phyloP scores from a whole-genome alignment of 2,888 invertebrate genomes.

The Anthrax anthrax region DNA sequence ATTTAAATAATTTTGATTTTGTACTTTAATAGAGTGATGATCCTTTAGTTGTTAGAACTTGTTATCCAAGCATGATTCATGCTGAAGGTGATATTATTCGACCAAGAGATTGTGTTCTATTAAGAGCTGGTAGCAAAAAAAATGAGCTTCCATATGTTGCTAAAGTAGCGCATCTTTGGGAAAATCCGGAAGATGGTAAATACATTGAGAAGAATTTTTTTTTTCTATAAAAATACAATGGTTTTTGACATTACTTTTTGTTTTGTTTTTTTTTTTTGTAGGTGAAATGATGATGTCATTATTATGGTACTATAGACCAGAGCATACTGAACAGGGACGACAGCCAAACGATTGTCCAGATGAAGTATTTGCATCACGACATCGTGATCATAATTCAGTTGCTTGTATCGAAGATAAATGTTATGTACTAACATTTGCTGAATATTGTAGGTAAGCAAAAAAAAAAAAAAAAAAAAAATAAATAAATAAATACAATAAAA shows the following conservation, averaged over 20 bases:
- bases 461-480: too few species aligned
- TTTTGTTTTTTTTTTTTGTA: slow-evolving; percentile 27
- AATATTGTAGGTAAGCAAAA: slow-evolving; percentile 73
- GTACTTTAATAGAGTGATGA: slow-evolving; percentile 49
- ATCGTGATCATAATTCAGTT: slow-evolving; percentile 88
- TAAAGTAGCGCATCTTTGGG: slow-evolving; percentile 87
- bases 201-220: slow-evolving; percentile 26
- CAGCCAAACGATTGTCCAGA: slow-evolving; percentile 66
- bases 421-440: slow-evolving; percentile 89
- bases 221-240: background rate
- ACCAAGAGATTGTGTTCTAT: slow-evolving; percentile 80
- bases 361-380: slow-evolving; percentile 91
- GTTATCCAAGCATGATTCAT: slow-evolving; percentile 85
- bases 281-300: slow-evolving; percentile 97
- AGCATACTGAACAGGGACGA: slow-evolving; percentile 86
- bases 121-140: slow-evolving; percentile 69
- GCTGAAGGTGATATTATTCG: slow-evolving; percentile 72
- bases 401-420: slow-evolving; percentile 97
- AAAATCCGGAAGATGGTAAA: slow-evolving; percentile 89
- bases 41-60: slow-evolving; percentile 57
- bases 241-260: background rate
- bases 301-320: slow-evolving; percentile 95
- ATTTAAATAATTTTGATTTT: background rate
- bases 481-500: too few species aligned
- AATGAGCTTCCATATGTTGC: slow-evolving; percentile 89